Percentiles rank a stretch among this genome's conserved stretches.
phyloP scores from a whole-genome alignment of 1,140 invertebrate species.

The Atta colombica region DNA sequence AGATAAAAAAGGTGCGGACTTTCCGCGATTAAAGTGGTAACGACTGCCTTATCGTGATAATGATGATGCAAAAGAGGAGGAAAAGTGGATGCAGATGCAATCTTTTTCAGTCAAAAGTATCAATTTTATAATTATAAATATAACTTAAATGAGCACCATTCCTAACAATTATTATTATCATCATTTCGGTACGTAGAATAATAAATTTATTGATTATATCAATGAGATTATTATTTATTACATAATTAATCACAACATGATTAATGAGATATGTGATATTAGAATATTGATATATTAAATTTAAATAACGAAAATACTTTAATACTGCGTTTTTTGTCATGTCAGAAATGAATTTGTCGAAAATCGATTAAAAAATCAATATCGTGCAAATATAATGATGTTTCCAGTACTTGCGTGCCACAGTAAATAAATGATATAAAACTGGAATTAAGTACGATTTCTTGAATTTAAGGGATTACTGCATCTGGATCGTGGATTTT shows the following conservation, averaged over 20 bases:
- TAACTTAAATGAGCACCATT: not conserved
- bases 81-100: not conserved
- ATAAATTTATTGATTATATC: not conserved
- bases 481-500: not conserved
- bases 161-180: conserved; percentile 14
- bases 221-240: not conserved
- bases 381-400: not conserved
- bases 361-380: conserved; percentile 4
- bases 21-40: conserved; percentile 48
- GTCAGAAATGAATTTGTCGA: not conserved
- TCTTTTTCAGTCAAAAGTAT: not conserved
- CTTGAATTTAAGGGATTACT: conserved; percentile 4
- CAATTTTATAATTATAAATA: conserved; percentile 3
- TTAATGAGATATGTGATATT: not conserved
- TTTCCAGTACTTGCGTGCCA: conserved; percentile 11
- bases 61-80: conserved; percentile 11
- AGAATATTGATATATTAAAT: not conserved
- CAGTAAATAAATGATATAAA: conserved; percentile 20
- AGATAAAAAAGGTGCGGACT: conserved; percentile 32
- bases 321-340: not conserved
- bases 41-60: conserved; percentile 52
- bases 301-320: conserved; percentile 8
- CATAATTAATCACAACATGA: not conserved
- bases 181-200: not conserved
- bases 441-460: conserved; percentile 14